Evolutionary conservation across 2,797 vertebrate genomes (phyloP).

Genomic region (Sternotherus odoratus): DNA sequence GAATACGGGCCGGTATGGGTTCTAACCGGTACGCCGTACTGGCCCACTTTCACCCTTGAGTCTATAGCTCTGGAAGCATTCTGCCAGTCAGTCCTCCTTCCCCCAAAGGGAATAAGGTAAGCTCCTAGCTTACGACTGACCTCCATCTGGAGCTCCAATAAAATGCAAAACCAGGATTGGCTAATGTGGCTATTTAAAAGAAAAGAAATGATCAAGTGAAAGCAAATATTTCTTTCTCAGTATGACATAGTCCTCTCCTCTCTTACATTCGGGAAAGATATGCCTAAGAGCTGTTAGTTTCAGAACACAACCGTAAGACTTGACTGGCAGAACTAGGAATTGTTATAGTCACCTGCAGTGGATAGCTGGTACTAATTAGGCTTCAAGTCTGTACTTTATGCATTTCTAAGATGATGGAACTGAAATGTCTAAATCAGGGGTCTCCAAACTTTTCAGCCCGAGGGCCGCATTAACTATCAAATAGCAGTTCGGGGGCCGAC

Average conservation of each 20-base stretch:
- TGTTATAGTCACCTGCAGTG: not conserved
- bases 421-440: not conserved
- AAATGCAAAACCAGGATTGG: not conserved
- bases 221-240: not conserved
- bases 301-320: not conserved
- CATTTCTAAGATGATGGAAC: not conserved
- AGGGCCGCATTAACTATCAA: no score
- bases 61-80: not conserved
- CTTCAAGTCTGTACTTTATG: not conserved
- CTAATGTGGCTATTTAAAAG: not conserved
- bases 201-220: not conserved
- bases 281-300: not conserved
- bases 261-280: not conserved
- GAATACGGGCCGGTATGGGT: no score
- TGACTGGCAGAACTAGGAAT: not conserved
- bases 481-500: no score
- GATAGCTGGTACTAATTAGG: not conserved
- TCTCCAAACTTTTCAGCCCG: no score
- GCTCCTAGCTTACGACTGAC: not conserved
- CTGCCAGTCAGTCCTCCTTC: not conserved
- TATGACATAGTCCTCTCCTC: not conserved
- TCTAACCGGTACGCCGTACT: no score
- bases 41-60: no score
- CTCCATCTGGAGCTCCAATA: not conserved
- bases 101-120: not conserved